A percentile compares a stretch with the other conserved stretches of the same genome.
Conservation (phyloP, 2,888 invertebrate genomes). For the Phymatocera aterrima region DNA sequence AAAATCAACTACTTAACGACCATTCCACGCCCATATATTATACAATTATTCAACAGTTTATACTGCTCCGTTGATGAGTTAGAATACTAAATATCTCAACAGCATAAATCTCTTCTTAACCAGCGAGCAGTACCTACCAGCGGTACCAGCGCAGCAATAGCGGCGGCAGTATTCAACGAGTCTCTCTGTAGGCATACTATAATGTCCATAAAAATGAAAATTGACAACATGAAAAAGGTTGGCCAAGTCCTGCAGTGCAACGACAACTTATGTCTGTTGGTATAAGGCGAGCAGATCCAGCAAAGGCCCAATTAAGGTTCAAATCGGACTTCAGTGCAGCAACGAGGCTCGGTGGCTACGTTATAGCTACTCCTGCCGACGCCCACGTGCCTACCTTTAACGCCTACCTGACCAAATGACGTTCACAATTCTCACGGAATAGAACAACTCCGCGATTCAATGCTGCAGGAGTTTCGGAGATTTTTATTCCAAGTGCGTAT, state of each 20-base stretch:
- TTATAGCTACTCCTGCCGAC: slow-evolving; percentile 11
- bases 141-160: too few species aligned
- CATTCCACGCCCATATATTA: background rate
- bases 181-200: background rate
- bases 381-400: slow-evolving; percentile 1
- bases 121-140: too few species aligned
- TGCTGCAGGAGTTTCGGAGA: background rate
- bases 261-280: background rate
- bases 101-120: too few species aligned
- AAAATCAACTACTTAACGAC: background rate
- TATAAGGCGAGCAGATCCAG: background rate
- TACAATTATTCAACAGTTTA: background rate
- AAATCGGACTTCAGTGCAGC: slow-evolving; percentile 16
- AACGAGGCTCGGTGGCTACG: slow-evolving; percentile 17
- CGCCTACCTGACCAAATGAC: slow-evolving; percentile 36
- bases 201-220: background rate
- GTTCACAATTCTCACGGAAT: slow-evolving; percentile 38
- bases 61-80: too few species aligned
- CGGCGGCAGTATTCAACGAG: too few species aligned
- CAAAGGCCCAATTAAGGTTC: slow-evolving; percentile 36
- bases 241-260: slow-evolving; percentile 16
- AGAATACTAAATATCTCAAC: too few species aligned
- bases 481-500: background rate
- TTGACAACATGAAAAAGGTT: slow-evolving; percentile 21
- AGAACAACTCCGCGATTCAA: background rate